Evolutionary conservation across 2,113 vertebrate species (phyloP).

Genomic region (Panthera leo): DNA sequence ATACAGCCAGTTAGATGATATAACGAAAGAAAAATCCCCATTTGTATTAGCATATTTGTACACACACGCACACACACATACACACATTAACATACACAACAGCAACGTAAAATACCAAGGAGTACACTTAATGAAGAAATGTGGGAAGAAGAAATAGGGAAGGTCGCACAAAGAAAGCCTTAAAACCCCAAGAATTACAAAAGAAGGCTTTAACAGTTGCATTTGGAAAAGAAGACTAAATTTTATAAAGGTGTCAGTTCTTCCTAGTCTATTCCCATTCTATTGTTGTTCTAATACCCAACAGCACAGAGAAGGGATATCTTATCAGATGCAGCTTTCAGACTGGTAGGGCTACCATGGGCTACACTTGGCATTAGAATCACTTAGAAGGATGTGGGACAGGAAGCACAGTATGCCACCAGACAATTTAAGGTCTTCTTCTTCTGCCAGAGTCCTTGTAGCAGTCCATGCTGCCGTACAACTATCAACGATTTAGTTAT

Average conservation of each 20-base stretch:
- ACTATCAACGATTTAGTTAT: not conserved
- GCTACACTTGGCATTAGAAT: not conserved
- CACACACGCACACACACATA: not conserved
- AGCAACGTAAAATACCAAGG: not conserved
- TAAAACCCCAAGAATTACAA: not conserved
- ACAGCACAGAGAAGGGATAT: not conserved
- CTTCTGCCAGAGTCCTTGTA: not conserved
- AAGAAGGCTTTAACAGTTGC: not conserved
- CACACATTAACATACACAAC: not conserved
- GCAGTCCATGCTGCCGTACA: not conserved
- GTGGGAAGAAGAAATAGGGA: not conserved
- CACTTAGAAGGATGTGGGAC: not conserved
- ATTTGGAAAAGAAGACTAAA: conserved; percentile 1
- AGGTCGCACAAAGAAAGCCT: not conserved
- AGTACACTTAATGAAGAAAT: not conserved
- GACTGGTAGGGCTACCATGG: not conserved
- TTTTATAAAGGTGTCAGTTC: not conserved
- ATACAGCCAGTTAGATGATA: not conserved
- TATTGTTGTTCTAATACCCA: not conserved
- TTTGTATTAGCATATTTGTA: not conserved
- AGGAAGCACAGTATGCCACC: not conserved
- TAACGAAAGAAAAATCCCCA: not conserved
- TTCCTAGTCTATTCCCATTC: not conserved
- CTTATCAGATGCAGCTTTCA: not conserved
- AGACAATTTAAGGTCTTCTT: not conserved